A percentile compares a stretch with the other conserved stretches of the same genome.
phyloP scores from a whole-genome alignment of 1,140 invertebrate species.

The Aphis gossypii region DNA sequence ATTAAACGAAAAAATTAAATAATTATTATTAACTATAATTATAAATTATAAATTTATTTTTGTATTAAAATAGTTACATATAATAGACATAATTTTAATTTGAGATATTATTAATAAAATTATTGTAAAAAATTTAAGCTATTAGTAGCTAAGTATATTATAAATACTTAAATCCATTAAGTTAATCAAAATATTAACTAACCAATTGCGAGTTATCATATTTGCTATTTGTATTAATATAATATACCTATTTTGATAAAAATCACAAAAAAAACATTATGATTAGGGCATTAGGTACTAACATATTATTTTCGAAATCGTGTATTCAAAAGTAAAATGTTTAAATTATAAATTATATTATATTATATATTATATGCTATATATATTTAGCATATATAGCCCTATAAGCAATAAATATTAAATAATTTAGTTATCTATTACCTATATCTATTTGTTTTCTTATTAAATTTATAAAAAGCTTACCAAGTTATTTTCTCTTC shows the following conservation, averaged over 20 bases:
- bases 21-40: not conserved
- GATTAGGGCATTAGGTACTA: not conserved
- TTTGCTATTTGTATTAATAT: not conserved
- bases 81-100: not conserved
- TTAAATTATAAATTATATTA: too few species aligned
- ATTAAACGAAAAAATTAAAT: too few species aligned
- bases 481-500: conserved; percentile 89
- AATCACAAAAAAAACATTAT: not conserved
- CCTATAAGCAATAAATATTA: too few species aligned
- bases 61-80: not conserved
- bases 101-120: not conserved
- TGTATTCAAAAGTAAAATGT: too few species aligned
- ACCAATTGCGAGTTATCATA: too few species aligned
- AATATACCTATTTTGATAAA: not conserved
- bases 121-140: not conserved
- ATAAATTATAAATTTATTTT: not conserved
- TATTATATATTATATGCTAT: too few species aligned
- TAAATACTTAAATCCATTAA: too few species aligned
- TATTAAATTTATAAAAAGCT: conserved; percentile 53
- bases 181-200: too few species aligned
- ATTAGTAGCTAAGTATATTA: too few species aligned
- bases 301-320: not conserved
- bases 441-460: not conserved
- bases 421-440: not conserved
- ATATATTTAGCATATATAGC: too few species aligned